Evolutionary conservation across 2,888 invertebrate genomes (phyloP), one percentile per base, ranked within the genome.

Genomic region (Apamea monoglypha): DNA sequence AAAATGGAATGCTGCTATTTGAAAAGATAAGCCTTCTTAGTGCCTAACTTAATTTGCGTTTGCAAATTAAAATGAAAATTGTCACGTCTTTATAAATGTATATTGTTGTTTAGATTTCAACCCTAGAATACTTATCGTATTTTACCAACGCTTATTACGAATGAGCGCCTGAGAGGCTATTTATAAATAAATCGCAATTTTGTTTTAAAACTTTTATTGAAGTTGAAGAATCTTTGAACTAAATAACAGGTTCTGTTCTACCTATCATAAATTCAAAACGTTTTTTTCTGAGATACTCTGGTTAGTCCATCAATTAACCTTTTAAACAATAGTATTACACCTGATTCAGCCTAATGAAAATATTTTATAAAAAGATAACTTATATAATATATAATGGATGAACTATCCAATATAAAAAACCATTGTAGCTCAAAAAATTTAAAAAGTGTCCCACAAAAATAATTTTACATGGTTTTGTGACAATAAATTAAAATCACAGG

Each of bases 21-120:
- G 61, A 75, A 85, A 81, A n/a, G 67, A 75, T 82, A 7, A 64
- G 59, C 53, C 29, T 53, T 16, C 29, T 53, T 61, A 36, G 29
- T 61, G 16, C 50, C 10, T 4, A 44, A 32, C 16, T 16, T 44
- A 69, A 80, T 69, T 80, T n/a, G 3, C 16, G 32, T 44, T 68
- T 63, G 10, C 12, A 80, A 53, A 78, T 47, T 21, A 16, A n/a
- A 44, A 50, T 69, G 10, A 50, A 36, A 76, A 25, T 47, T 64
- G 44, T 70, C 56, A 64, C 47, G 25, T 14, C 18, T 21, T 5
- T 29, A 6, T 0, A 1, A 40, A 53, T 25, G 36, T 77, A 36
- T 61, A 47, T 32, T 32, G 5, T 18, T 47, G 18, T 75, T 59
- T 14, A 47, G 5, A 36, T 36, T 36, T 36, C 36, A 64, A 36